Percentiles rank a stretch among this genome's conserved stretches.
Evolutionary conservation across 2,113 vertebrate species (phyloP).

Genomic region (Mustela nigripes): DNA sequence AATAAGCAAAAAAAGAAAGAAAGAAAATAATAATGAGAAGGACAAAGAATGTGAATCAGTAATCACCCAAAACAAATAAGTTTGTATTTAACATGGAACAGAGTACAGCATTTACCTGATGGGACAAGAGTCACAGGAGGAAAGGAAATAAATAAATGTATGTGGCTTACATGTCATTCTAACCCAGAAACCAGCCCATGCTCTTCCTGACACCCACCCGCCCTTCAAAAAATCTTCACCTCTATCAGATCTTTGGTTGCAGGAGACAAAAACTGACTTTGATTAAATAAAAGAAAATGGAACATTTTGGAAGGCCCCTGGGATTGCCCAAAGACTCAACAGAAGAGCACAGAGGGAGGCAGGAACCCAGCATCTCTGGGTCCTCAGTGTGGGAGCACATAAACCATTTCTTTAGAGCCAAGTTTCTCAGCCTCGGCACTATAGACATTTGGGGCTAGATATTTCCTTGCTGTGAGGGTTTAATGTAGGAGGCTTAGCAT

Average conservation of each 20-base stretch:
- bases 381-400: rapidly evolving
- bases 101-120: neutral
- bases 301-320: neutral
- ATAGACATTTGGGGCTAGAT: too few species aligned
- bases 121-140: neutral
- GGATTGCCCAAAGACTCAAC: neutral
- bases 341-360: neutral
- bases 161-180: too few species aligned
- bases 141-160: neutral
- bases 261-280: neutral
- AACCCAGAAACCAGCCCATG: neutral
- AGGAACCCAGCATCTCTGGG: neutral
- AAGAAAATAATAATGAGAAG: neutral
- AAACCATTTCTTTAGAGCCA: neutral
- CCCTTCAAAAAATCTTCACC: neutral
- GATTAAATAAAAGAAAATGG: neutral
- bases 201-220: neutral
- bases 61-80: neutral
- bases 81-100: neutral
- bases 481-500: neutral
- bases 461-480: neutral
- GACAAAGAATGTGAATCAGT: neutral
- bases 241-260: neutral
- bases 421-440: neutral
- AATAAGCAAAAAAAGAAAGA: neutral